Base-by-base conservation (phyloP, 53 echinoderm and acorn worm species). In the Apostichopus leukothele region DNA sequence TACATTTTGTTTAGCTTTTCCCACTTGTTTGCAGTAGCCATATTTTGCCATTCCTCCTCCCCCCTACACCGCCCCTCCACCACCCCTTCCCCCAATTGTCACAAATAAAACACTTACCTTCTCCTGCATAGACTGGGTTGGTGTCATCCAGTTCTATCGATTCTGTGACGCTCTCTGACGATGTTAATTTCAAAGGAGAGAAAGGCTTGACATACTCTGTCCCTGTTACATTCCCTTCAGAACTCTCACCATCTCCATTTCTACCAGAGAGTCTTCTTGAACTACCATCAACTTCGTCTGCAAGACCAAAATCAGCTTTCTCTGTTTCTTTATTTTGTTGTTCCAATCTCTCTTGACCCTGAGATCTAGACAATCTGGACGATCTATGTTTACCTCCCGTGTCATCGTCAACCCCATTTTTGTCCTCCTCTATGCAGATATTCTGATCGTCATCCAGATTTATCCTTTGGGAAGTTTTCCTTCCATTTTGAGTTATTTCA, bases 81-180 rank as follows among this genome's bases (percentile, higher is more conserved):
- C 57, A 57, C 57, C 57, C 57, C 57, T 10, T 10, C 57, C 57
- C 57, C 1, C 57, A 57, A 7, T 5, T 57, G 10, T 57, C 10
- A 57, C 57, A 21, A 71, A 21, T 5, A 18, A 71, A 19, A 19
- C 7, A 71, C 71, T 71, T 0, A 71, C 71, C 71, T 71, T 71
- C 20, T 7, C 93, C 83, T 27, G 90, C 91, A 83, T 85, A 86
- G 63, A 79, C 93, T 67, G 89, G 86, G 27, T 91, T 86, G 26
- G 76, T 88, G 25, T 75, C 92, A 26, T 75, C 92, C 7, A 96
- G 67, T n/a, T 96, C 93, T 91, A 96, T 93, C 21, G 96, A 94
- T 77, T 94, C 94, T 76, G 96, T 96, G 12, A 89, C 89, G 50
- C 85, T 85, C 68, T 27, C 71, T n/a, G 85, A 85, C 1, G 59